Percentiles rank a stretch among this genome's conserved stretches.
Evolutionary conservation across 2,888 invertebrate genomes (phyloP).

Genomic region (Malacosoma neustria): DNA sequence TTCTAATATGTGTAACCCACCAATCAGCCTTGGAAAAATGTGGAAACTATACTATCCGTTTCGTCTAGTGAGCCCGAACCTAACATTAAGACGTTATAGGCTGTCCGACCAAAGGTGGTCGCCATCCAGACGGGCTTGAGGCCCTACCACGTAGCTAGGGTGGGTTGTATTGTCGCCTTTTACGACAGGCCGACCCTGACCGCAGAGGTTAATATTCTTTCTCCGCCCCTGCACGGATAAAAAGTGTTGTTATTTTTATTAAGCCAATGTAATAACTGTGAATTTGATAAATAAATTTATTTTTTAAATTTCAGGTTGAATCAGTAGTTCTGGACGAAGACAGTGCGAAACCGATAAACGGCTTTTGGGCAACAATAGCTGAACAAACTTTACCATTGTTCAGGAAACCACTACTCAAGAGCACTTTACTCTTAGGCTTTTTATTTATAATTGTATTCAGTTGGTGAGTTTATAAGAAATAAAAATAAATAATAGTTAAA

Average conservation of each 20-base stretch:
- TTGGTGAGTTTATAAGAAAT: slow-evolving; percentile 14
- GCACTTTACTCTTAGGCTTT: slow-evolving; percentile 61
- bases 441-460: slow-evolving; percentile 30
- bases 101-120: not conserved
- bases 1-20: too few species aligned
- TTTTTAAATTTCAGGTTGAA: slow-evolving; percentile 29
- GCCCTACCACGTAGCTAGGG: not conserved
- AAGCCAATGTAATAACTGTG: too few species aligned
- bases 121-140: not conserved
- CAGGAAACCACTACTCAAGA: slow-evolving; percentile 62
- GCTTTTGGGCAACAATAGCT: slow-evolving; percentile 32
- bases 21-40: too few species aligned
- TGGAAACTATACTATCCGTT: too few species aligned
- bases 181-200: not conserved
- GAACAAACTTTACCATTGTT: slow-evolving; percentile 68
- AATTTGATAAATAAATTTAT: not conserved
- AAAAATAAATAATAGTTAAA: too few species aligned
- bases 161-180: not conserved
- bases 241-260: not conserved
- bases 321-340: slow-evolving; percentile 36
- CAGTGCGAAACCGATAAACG: slow-evolving; percentile 14
- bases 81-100: not conserved
- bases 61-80: too few species aligned
- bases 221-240: not conserved
- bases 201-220: not conserved